A percentile compares a stretch with the other conserved stretches of the same genome.
These are phyloP conservation scores for Coenonympha glycerion DNA, from an alignment of 2,888 invertebrate genomes.

Conservation along the genomic window DNA sequence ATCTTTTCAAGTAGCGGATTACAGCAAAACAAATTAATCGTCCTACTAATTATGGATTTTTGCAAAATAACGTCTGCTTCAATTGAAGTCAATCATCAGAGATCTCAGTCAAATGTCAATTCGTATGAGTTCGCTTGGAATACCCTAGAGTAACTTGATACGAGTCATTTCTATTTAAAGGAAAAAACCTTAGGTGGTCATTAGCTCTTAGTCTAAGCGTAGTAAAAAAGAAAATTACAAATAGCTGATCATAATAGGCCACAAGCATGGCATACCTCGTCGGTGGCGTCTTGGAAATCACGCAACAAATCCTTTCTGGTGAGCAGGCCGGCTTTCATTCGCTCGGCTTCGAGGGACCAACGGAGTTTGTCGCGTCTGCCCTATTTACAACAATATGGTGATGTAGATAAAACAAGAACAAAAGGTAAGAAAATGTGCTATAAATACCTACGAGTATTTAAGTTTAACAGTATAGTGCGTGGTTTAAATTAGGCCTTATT, in stretches of 20 bases:
- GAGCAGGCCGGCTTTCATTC: conserved; percentile 59
- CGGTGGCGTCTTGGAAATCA: conserved; percentile 61
- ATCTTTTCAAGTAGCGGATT: too few species aligned
- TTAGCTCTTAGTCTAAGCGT: conserved; percentile 3
- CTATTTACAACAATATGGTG: conserved; percentile 31
- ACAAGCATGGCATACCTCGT: conserved; percentile 44
- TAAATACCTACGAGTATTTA: too few species aligned
- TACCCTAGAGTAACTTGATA: background rate
- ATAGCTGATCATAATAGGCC: conserved; percentile 13
- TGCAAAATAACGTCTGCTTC: too few species aligned
- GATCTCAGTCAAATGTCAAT: too few species aligned
- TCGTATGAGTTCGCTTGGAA: too few species aligned
- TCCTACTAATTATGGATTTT: too few species aligned
- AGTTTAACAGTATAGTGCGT: too few species aligned
- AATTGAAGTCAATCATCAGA: too few species aligned
- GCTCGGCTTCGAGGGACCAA: conserved; percentile 53
- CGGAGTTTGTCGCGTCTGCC: conserved; percentile 56
- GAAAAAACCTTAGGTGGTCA: background rate
- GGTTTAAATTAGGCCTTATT: too few species aligned
- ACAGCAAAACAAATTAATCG: too few species aligned
- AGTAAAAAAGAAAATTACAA: conserved; percentile 11
- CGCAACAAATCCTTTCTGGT: conserved; percentile 61
- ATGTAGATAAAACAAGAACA: background rate
- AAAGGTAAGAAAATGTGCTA: background rate
- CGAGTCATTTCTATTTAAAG: background rate